Conservation (phyloP, 2,797 vertebrate species). For the Leptatherina wallacei region DNA sequence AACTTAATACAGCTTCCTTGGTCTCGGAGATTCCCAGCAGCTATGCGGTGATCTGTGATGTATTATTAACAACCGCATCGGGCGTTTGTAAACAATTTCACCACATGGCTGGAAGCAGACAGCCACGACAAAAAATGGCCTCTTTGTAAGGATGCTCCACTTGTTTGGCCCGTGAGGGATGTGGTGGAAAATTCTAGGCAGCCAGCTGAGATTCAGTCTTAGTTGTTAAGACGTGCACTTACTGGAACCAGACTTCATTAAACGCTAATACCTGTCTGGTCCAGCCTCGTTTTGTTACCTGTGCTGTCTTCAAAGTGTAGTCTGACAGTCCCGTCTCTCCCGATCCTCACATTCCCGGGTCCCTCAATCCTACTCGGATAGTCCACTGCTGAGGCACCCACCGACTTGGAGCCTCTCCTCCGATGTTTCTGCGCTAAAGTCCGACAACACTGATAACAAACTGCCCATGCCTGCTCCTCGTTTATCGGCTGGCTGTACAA, state of each 20-base stretch:
- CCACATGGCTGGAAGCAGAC: constrained; percentile 71
- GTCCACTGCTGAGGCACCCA: constrained; percentile 50
- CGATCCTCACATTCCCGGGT: constrained; percentile 86
- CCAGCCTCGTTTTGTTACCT: constrained; percentile 71
- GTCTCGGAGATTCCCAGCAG: constrained; percentile 1
- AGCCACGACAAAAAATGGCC: constrained; percentile 75
- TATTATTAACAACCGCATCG: constrained; percentile 38
- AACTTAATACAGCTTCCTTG: not conserved
- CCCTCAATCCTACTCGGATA: constrained; percentile 74
- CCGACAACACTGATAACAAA: constrained; percentile 93
- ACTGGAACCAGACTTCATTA: not conserved
- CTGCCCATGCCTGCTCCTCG: constrained; percentile 98
- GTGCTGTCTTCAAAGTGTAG: constrained; percentile 62
- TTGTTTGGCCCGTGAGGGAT: constrained; percentile 40
- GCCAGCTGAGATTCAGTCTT: not conserved
- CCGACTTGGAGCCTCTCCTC: constrained; percentile 69
- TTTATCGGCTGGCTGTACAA: constrained; percentile 96
- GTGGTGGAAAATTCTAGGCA: constrained; percentile 10
- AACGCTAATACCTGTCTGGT: not conserved
- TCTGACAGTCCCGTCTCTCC: constrained; percentile 88
- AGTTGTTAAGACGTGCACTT: constrained; percentile 8
- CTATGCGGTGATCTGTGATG: constrained; percentile 25
- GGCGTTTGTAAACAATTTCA: constrained; percentile 66
- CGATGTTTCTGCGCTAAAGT: constrained; percentile 76
- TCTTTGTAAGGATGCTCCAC: constrained; percentile 59